Base-by-base conservation (phyloP, 2,113 vertebrate genomes). In the Hippoglossus stenolepis region DNA sequence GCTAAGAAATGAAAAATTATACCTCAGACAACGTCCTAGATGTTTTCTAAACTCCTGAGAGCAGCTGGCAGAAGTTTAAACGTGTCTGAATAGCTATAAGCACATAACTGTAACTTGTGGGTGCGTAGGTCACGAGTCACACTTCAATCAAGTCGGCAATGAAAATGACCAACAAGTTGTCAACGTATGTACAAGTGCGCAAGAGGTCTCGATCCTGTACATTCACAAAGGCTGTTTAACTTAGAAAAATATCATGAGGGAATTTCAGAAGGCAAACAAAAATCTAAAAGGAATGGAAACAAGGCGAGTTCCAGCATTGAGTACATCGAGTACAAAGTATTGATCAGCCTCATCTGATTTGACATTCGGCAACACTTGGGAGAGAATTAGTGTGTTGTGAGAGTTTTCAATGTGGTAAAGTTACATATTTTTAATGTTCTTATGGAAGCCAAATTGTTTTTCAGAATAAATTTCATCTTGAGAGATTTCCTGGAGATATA, bases 281-380 rank as follows among this genome's bases (percentile, higher is more conserved):
- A 91, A 95, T 95, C 92, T 95, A 96, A 95, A 95, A 96, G 95
- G 94, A 97, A 97, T 96, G 95, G 94, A 96, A 94, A 96, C 93
- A 94, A 96, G 94, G 96, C 91, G 90, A 93, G 93, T 95, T 95
- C 94, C 95, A 95, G 95, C 95, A 92, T 95, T 94, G 40, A 43
- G 12, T 43, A 3, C 12, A 43, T 43, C 93, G 93, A 94, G 65
- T 20, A 94, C 93, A 92, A 31, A 82, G 93, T 49, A 92, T 87
- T 93, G 90, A 94, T 93, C 93, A 94, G 94, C 94, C 94, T 93
- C 93, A 91, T 90, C 90, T 40, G 60, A 92, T 86, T 54, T 72
- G 64, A 88, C 79, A 75, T 79, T 86, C 66, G 47, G 71, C 64
- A 43, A 65, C 66, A 43, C 28, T 64, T 28, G 4, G 28, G 31